A percentile compares a stretch with the other conserved stretches of the same genome.
phyloP scores from a whole-genome alignment of 2,888 invertebrate genomes.

The Philopedon plagiatum region DNA sequence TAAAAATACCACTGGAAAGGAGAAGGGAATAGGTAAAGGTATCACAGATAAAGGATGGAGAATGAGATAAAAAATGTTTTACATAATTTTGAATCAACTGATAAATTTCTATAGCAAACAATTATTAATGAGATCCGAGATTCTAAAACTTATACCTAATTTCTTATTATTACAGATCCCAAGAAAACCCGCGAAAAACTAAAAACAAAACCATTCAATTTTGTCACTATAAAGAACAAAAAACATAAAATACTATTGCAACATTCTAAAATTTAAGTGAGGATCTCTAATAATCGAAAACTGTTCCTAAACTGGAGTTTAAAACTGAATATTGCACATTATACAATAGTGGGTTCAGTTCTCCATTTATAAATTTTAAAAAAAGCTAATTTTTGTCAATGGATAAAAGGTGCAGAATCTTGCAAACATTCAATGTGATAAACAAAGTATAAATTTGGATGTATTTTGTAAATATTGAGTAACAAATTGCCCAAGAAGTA shows the following conservation, averaged over 20 bases:
- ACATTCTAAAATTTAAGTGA: conserved; percentile 51
- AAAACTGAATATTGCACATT: conserved; percentile 60
- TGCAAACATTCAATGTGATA: conserved; percentile 24
- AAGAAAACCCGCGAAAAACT: conserved; percentile 53
- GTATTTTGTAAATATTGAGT: background rate
- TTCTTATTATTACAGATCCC: conserved; percentile 59
- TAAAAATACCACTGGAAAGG: background rate
- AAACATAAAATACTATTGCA: conserved; percentile 51
- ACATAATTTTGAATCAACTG: conserved; percentile 47
- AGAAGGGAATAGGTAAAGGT: conserved; percentile 47
- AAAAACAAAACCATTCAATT: conserved; percentile 43
- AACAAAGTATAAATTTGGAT: background rate
- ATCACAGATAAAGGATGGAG: conserved; percentile 63
- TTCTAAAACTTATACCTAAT: conserved; percentile 57
- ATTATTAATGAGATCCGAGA: conserved; percentile 63
- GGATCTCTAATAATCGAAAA: conserved; percentile 55
- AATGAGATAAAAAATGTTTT: conserved; percentile 51
- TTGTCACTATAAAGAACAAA: conserved; percentile 45
- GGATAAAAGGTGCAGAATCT: conserved; percentile 26
- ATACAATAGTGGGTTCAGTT: conserved; percentile 54
- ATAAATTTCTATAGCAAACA: conserved; percentile 58
- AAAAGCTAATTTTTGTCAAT: conserved; percentile 41
- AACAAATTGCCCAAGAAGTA: background rate
- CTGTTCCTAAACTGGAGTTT: conserved; percentile 53
- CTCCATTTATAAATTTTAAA: conserved; percentile 40